Conservation (phyloP, 2,888 invertebrate species). For the Coremacera marginata region DNA sequence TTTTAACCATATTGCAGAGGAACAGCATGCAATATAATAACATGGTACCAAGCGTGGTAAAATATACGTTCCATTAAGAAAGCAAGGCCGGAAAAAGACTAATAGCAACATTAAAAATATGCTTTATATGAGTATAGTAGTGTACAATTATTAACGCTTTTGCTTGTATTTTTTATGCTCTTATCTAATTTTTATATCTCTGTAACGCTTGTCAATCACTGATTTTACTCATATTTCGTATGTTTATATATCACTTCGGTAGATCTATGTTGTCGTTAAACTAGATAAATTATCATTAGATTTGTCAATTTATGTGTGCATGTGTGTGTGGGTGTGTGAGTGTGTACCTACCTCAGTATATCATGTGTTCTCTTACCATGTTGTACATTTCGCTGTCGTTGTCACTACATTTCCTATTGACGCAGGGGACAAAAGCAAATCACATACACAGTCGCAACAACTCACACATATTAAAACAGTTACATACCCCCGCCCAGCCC, state of each 20-base stretch:
- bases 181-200: background rate
- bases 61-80: background rate
- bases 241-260: background rate
- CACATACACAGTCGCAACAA: background rate
- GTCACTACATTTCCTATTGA: background rate
- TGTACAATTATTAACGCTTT: background rate
- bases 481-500: background rate
- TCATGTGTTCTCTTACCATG: background rate
- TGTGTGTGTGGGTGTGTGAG: too few relatives aligned
- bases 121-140: background rate
- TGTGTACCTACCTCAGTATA: background rate
- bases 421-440: background rate
- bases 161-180: background rate
- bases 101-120: background rate
- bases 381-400: background rate
- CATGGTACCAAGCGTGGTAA: background rate
- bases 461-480: too few relatives aligned
- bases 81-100: too few relatives aligned
- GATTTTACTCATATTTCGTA: slow-evolving; percentile 8
- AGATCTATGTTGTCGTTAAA: background rate
- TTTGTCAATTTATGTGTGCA: background rate
- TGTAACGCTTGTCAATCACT: slow-evolving; percentile 4
- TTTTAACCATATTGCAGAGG: too few relatives aligned
- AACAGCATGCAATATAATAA: too few relatives aligned
- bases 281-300: background rate